Percentiles rank a stretch among this genome's conserved stretches.
Conservation (phyloP, 2,113 vertebrate genomes). For the Sylvicapra grimmia region DNA sequence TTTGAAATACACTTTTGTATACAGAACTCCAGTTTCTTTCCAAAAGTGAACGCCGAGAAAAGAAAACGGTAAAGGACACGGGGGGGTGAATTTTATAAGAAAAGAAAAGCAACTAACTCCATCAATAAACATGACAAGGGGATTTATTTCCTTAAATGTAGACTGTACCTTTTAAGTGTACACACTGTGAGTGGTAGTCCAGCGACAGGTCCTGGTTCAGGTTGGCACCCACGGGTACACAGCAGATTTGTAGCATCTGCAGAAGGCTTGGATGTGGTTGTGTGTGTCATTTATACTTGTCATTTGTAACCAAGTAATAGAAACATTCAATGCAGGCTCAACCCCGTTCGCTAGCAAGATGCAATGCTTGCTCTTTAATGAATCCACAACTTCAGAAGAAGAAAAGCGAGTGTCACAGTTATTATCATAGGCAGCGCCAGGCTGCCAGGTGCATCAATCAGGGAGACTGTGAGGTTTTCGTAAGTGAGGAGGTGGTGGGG, state of each 20-base stretch:
- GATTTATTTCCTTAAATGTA: not conserved
- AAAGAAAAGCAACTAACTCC: not conserved
- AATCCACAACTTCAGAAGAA: slow-evolving; percentile 35
- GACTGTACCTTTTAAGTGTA: not conserved
- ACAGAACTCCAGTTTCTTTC: not conserved
- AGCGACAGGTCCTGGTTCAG: not conserved
- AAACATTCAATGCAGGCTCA: not conserved
- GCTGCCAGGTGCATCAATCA: not conserved
- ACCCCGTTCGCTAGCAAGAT: not conserved
- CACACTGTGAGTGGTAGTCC: not conserved
- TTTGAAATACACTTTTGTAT: slow-evolving; percentile 16
- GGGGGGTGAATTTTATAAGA: not conserved
- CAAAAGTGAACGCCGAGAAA: not conserved
- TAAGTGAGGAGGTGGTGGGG: not conserved
- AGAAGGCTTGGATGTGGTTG: not conserved
- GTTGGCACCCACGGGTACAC: not conserved
- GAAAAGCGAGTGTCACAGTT: slow-evolving; percentile 8
- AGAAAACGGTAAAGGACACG: not conserved
- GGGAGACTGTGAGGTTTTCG: not conserved
- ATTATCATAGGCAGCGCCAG: not conserved
- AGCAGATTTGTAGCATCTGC: not conserved
- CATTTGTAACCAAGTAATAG: not conserved
- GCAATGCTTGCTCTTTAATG: slow-evolving; percentile 23
- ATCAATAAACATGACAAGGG: not conserved
- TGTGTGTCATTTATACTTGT: not conserved